These are phyloP conservation scores for Palythoa grandis DNA, from an alignment of 92 coral and sea anemone species.

Conservation along the genomic window DNA sequence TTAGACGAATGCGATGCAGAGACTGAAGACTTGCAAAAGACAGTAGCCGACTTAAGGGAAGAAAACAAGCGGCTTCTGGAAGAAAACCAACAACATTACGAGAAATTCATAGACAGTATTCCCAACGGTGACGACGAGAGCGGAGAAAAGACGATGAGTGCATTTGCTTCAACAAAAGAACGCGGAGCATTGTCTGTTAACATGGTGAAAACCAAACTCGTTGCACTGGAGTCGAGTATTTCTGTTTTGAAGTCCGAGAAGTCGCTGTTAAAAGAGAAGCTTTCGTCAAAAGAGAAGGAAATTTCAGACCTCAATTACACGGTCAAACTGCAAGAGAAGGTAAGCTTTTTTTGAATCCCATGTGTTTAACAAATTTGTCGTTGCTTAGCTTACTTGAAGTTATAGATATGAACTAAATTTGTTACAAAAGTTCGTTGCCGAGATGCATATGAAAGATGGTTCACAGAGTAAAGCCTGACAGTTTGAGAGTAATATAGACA, in stretches of 20 bases:
- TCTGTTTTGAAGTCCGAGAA: conserved; percentile 73
- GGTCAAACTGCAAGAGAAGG: conserved; percentile 59
- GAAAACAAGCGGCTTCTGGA: conserved; percentile 52
- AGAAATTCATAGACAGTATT: neutral
- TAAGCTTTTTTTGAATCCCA: conserved; percentile 23
- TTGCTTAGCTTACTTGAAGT: too few relatives aligned
- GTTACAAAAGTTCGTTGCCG: too few relatives aligned
- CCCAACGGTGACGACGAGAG: neutral
- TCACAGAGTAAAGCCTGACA: too few relatives aligned
- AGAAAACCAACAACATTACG: neutral
- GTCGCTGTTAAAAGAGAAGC: conserved; percentile 61
- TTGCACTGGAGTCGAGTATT: conserved; percentile 65
- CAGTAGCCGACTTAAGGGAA: conserved; percentile 52
- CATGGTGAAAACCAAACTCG: conserved; percentile 39
- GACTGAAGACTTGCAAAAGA: conserved; percentile 67
- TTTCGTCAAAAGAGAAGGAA: conserved; percentile 50
- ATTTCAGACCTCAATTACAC: conserved; percentile 59
- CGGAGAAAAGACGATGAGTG: neutral
- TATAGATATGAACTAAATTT: too few relatives aligned
- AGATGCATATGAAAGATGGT: too few relatives aligned
- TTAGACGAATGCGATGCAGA: conserved; percentile 66
- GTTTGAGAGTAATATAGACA: too few relatives aligned
- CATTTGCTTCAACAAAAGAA: neutral
- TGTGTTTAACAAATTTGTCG: neutral
- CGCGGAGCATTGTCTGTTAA: neutral